A percentile compares a stretch with the other conserved stretches of the same genome.
phyloP scores from a whole-genome alignment of 2,888 invertebrate genomes.

The Leptinotarsa peninsularis region DNA sequence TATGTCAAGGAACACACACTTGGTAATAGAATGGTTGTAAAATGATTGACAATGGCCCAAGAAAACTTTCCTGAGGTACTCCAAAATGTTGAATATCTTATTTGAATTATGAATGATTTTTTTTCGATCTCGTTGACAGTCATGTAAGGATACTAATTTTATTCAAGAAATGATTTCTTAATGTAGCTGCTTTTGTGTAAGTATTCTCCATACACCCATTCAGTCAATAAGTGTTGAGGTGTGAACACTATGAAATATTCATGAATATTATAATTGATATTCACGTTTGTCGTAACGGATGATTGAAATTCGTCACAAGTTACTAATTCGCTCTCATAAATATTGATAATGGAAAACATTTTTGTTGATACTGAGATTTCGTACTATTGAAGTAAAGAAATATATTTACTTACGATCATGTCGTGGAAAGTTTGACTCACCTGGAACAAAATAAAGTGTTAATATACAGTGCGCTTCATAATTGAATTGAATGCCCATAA shows the following conservation, averaged over 20 bases:
- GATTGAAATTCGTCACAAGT: conserved; percentile 26
- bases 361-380: background rate
- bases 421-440: conserved; percentile 3
- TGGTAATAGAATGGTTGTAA: too few relatives aligned
- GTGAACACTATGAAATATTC: conserved; percentile 28
- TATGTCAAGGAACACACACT: too few relatives aligned
- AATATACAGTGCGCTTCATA: background rate
- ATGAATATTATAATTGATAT: conserved; percentile 24
- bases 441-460: background rate
- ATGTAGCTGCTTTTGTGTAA: background rate
- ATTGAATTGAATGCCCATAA: too few relatives aligned
- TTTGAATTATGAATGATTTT: too few relatives aligned
- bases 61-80: too few relatives aligned
- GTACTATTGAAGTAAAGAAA: background rate
- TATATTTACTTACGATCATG: conserved; percentile 6
- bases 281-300: conserved; percentile 21
- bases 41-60: too few relatives aligned
- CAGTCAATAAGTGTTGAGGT: conserved; percentile 11
- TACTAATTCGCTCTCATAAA: conserved; percentile 16
- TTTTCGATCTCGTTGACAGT: too few relatives aligned
- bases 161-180: background rate
- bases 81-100: too few relatives aligned
- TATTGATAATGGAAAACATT: conserved; percentile 17
- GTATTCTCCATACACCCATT: background rate
- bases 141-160: background rate